Evolutionary conservation across 2,797 vertebrate genomes (phyloP).

Genomic region (Antennarius maculatus): DNA sequence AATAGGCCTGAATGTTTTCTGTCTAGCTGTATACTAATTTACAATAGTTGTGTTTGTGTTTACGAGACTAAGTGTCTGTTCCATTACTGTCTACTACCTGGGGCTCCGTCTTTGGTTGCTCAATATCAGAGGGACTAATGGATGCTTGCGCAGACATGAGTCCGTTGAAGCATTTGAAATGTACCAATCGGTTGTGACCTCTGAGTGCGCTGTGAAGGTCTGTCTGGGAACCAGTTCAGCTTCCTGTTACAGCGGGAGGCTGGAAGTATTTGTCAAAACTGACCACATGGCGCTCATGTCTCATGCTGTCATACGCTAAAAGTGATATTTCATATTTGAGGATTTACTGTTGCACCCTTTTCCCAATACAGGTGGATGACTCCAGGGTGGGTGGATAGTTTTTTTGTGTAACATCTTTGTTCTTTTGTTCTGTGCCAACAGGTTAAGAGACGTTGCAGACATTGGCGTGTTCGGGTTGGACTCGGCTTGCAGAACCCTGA

Average conservation of each 20-base stretch:
- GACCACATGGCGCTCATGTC: background rate
- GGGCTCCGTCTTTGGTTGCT: constrained; percentile 18
- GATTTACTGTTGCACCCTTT: constrained; percentile 32
- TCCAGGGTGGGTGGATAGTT: background rate
- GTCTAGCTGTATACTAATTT: constrained; percentile 6
- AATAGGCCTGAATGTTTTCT: constrained; percentile 37
- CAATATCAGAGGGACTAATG: constrained; percentile 27
- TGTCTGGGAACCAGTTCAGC: constrained; percentile 36
- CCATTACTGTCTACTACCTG: constrained; percentile 28
- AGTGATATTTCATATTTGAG: constrained; percentile 8
- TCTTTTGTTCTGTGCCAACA: too few relatives aligned
- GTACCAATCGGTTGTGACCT: constrained; percentile 29
- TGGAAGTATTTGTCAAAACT: constrained; percentile 37
- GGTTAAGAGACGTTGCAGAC: too few relatives aligned
- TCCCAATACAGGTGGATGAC: constrained; percentile 29
- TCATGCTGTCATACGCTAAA: constrained; percentile 11
- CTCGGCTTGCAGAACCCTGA: too few relatives aligned
- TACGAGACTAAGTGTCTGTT: constrained; percentile 5
- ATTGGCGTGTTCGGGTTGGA: too few relatives aligned
- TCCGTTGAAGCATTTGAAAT: constrained; percentile 7
- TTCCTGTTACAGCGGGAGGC: constrained; percentile 15
- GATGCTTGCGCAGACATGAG: constrained; percentile 5
- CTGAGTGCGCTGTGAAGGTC: constrained; percentile 46
- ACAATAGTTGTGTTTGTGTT: constrained; percentile 12
- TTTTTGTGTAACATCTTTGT: too few relatives aligned